phyloP scores from a whole-genome alignment of 2,888 invertebrate species.

The Corbicula japonica region DNA sequence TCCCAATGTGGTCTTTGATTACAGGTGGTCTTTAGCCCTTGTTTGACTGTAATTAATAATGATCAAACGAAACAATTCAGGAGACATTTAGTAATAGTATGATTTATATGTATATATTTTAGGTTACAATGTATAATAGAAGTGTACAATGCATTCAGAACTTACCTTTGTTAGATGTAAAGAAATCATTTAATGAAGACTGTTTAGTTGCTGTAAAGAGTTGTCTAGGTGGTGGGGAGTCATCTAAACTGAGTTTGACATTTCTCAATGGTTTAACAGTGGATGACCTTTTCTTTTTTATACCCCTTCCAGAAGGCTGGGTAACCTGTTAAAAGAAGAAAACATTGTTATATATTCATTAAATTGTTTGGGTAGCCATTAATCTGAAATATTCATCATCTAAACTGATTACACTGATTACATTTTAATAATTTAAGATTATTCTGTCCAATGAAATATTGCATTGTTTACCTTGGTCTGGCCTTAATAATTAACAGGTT shows the following conservation, averaged over 20 bases:
- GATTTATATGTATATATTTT: neutral
- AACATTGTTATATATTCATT: neutral
- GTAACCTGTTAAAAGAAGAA: neutral
- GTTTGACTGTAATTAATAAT: neutral
- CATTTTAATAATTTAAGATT: neutral
- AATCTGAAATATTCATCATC: neutral
- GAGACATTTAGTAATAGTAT: neutral
- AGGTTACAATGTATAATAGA: too few relatives aligned
- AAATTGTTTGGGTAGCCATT: neutral
- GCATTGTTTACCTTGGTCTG: neutral
- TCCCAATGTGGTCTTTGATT: slow-evolving; percentile 2
- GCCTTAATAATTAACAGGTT: too few relatives aligned
- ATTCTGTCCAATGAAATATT: neutral
- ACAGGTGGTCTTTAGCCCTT: neutral
- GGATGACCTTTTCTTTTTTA: too few relatives aligned
- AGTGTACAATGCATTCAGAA: neutral
- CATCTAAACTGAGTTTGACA: too few relatives aligned
- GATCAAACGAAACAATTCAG: neutral
- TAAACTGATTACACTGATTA: neutral
- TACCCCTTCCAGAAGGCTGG: too few relatives aligned
- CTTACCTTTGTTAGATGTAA: slow-evolving; percentile 8
- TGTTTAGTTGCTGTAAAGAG: slow-evolving; percentile 50
- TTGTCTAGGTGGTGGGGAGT: slow-evolving; percentile 53
- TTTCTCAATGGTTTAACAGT: slow-evolving; percentile 7
- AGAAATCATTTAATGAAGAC: slow-evolving; percentile 38